phyloP scores from a whole-genome alignment of 2,113 vertebrate genomes.

The Mesoclemmys tuberculata region DNA sequence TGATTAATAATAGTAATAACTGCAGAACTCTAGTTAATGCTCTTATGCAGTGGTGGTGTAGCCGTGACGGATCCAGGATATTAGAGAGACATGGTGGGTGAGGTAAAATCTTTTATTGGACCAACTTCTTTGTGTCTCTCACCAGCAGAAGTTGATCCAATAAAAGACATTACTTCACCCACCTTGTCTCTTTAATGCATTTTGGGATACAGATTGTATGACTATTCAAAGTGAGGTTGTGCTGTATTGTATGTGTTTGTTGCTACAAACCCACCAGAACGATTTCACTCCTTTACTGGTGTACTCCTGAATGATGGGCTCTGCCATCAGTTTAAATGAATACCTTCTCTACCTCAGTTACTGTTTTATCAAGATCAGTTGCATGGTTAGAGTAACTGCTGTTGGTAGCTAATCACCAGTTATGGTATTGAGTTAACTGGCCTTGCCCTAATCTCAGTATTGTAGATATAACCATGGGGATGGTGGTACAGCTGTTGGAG shows the following conservation, averaged over 20 bases:
- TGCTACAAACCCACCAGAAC: not conserved
- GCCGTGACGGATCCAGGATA: not conserved
- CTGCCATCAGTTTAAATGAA: not conserved
- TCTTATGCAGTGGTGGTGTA: not conserved
- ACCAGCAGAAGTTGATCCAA: not conserved
- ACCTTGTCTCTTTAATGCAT: not conserved
- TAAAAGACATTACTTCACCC: not conserved
- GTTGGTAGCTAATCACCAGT: not conserved
- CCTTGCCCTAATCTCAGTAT: not conserved
- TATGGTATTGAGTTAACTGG: not conserved
- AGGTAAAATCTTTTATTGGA: not conserved
- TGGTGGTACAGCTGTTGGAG: not conserved
- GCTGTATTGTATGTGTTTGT: not conserved
- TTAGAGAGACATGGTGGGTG: not conserved
- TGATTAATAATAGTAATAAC: not conserved
- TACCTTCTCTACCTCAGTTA: not conserved
- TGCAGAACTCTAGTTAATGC: not conserved
- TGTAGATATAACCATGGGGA: not conserved
- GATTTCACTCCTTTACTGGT: not conserved
- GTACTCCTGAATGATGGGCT: not conserved
- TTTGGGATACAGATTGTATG: not conserved
- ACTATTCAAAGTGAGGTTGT: not conserved
- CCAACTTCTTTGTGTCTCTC: not conserved
- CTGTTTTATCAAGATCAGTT: not conserved
- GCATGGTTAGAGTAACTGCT: not conserved